Evolutionary conservation across 2,888 invertebrate species (phyloP).

Genomic region (Alsophila aescularia): DNA sequence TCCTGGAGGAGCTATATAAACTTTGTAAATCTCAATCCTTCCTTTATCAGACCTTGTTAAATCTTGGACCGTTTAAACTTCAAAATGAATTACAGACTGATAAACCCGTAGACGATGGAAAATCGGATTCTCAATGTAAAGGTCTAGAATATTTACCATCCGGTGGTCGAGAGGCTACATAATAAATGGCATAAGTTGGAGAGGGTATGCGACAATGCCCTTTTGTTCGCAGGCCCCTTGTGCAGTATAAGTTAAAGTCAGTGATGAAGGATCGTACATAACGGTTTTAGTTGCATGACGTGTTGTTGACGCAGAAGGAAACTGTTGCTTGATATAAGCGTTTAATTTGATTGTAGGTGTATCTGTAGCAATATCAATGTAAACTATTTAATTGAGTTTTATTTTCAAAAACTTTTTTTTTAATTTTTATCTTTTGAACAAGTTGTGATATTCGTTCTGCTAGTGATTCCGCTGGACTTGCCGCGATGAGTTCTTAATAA

Average conservation of each 20-base stretch:
- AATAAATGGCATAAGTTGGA: slow-evolving; percentile 67
- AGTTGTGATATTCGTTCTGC: no score
- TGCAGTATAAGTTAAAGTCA: neutral
- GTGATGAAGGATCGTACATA: neutral
- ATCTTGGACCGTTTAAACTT: slow-evolving; percentile 36
- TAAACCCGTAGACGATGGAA: slow-evolving; percentile 38
- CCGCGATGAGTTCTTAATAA: no score
- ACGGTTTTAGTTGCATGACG: neutral
- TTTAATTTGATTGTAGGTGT: no score
- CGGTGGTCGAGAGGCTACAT: slow-evolving; percentile 53
- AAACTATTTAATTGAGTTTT: no score
- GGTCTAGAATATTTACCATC: slow-evolving; percentile 54
- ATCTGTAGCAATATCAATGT: no score
- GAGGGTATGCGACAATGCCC: slow-evolving; percentile 52
- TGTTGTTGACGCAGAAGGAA: no score
- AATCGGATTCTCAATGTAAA: slow-evolving; percentile 36
- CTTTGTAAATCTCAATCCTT: slow-evolving; percentile 14
- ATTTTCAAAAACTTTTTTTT: no score
- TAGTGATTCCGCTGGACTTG: no score
- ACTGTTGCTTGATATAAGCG: neutral
- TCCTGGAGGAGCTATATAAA: neutral
- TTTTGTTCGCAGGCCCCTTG: slow-evolving; percentile 46
- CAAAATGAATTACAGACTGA: slow-evolving; percentile 41
- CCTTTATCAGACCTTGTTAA: slow-evolving; percentile 28
- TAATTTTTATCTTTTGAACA: no score